Evolutionary conservation across 2,888 invertebrate genomes (phyloP).

Genomic region (Drosophila pegasa): DNA sequence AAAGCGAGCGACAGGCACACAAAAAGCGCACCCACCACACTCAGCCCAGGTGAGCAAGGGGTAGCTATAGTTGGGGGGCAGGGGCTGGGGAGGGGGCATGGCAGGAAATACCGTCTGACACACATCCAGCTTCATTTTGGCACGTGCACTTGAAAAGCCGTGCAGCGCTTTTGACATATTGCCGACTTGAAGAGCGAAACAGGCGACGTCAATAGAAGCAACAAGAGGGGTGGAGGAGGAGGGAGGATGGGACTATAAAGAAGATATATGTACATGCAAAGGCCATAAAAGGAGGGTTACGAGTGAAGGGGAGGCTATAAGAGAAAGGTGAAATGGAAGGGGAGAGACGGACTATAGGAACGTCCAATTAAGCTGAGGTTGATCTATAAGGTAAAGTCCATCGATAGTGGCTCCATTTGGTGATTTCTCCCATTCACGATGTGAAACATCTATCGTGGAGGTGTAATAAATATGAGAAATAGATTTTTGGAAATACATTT

Average conservation of each 20-base stretch:
- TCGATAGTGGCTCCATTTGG: too few species aligned
- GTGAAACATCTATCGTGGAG: too few species aligned
- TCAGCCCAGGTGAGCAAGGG: background rate
- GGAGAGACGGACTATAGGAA: too few species aligned
- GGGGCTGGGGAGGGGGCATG: background rate
- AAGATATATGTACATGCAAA: background rate
- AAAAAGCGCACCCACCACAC: slow-evolving; percentile 40
- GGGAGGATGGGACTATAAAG: background rate
- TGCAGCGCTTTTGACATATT: slow-evolving; percentile 63
- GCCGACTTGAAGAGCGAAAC: slow-evolving; percentile 42
- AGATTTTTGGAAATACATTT: too few species aligned
- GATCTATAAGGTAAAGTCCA: too few species aligned
- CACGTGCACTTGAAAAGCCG: slow-evolving; percentile 76
- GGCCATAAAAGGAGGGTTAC: background rate
- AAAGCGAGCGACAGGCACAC: slow-evolving; percentile 73
- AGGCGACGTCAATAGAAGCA: slow-evolving; percentile 1
- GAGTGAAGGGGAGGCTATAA: background rate
- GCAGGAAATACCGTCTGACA: slow-evolving; percentile 67
- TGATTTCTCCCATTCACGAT: too few species aligned
- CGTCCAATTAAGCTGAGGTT: too few species aligned
- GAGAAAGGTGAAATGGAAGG: background rate
- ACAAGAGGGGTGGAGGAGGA: background rate
- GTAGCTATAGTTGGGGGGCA: background rate
- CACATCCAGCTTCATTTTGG: slow-evolving; percentile 75
- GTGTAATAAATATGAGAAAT: too few species aligned